Conservation (phyloP, 2,113 vertebrate species). For the Bothrops jararaca region DNA sequence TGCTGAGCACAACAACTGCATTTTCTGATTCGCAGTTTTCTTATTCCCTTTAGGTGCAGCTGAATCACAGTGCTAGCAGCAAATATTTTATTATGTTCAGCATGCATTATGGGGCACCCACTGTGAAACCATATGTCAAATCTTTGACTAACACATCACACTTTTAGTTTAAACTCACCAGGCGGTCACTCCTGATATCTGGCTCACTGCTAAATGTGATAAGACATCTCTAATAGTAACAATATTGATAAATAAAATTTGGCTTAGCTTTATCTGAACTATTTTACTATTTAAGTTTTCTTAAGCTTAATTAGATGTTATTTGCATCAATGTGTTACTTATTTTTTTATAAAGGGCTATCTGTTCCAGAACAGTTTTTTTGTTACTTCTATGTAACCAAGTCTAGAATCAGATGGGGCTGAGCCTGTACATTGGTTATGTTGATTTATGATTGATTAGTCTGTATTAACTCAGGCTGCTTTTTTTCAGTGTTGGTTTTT, state of each 20-base stretch:
- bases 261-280: background rate
- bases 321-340: background rate
- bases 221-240: background rate
- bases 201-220: rapidly evolving
- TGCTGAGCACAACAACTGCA: background rate
- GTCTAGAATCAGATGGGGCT: background rate
- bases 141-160: constrained; percentile 11
- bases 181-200: background rate
- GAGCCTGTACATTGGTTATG: background rate
- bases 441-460: background rate
- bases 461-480: background rate
- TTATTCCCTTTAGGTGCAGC: background rate
- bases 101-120: background rate
- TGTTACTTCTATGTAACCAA: background rate
- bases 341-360: background rate
- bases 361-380: background rate
- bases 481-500: background rate
- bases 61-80: background rate
- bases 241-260: background rate
- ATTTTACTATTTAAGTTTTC: background rate
- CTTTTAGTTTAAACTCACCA: constrained; percentile 18
- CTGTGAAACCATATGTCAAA: constrained; percentile 18
- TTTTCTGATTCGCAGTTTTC: background rate
- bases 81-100: background rate
- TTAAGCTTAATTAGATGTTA: background rate